Conservation (phyloP, 2,797 vertebrate genomes). For the Gastrophryne carolinensis region DNA sequence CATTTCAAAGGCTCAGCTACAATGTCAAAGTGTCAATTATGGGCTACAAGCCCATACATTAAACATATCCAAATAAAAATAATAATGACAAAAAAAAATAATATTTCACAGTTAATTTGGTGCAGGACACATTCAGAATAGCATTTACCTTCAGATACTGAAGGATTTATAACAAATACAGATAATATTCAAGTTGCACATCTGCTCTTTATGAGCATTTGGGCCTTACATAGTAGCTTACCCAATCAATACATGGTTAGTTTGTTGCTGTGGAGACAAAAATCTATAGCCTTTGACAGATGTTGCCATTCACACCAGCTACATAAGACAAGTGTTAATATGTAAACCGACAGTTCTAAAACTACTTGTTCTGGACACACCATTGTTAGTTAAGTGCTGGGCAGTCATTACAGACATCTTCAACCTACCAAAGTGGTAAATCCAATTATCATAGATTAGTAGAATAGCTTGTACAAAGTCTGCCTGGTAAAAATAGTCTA, state of each 20-base stretch:
- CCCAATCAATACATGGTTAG: background rate
- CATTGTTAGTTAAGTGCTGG: conserved; percentile 16
- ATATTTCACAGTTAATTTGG: conserved; percentile 74
- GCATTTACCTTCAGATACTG: conserved; percentile 47
- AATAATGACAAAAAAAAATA: background rate
- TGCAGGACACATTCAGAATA: conserved; percentile 65
- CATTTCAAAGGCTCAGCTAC: background rate
- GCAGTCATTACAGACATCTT: background rate
- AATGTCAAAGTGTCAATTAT: background rate
- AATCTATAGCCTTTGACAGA: background rate
- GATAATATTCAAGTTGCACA: conserved; percentile 70
- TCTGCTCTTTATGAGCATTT: background rate
- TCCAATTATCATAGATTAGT: background rate
- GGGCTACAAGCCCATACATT: background rate
- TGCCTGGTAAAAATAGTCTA: background rate
- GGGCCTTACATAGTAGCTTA: background rate
- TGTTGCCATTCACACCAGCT: background rate
- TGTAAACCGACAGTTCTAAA: background rate
- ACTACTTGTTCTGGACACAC: background rate
- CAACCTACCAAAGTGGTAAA: background rate
- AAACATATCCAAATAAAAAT: background rate
- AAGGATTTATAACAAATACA: background rate
- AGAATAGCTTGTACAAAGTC: background rate
- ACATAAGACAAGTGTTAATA: background rate
- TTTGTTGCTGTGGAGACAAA: background rate